phyloP scores from a whole-genome alignment of 2,113 vertebrate genomes.

The Takifugu bimaculatus region DNA sequence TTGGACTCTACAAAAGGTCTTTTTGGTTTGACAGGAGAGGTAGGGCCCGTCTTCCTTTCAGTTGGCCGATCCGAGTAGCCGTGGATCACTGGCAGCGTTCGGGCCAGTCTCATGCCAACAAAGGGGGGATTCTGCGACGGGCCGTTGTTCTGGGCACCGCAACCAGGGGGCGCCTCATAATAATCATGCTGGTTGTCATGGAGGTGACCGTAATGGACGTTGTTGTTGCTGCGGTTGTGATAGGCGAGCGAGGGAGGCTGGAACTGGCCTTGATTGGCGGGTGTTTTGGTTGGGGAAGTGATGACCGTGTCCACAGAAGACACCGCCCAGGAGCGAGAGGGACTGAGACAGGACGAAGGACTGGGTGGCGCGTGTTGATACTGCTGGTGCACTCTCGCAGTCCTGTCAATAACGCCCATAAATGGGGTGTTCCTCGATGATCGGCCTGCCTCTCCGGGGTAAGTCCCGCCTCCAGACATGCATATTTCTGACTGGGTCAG shows the following conservation, averaged over 20 bases:
- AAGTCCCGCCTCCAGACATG: constrained; percentile 73
- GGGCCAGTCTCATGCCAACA: constrained; percentile 87
- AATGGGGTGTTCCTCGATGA: constrained; percentile 88
- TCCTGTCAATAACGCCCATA: constrained; percentile 94
- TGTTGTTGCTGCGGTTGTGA: constrained; percentile 99
- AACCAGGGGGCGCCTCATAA: constrained; percentile 66
- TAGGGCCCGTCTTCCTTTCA: constrained; percentile 82
- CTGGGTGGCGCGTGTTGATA: constrained; percentile 78
- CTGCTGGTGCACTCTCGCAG: constrained; percentile 83
- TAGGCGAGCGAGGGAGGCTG: constrained; percentile 86
- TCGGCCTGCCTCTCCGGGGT: constrained; percentile 86
- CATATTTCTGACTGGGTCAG: constrained; percentile 78
- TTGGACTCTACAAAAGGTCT: constrained; percentile 99
- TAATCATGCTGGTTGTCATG: constrained; percentile 81
- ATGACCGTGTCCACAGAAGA: constrained; percentile 94
- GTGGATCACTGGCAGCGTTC: constrained; percentile 88
- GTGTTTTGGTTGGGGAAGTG: constrained; percentile 80
- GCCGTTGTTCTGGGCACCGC: constrained; percentile 77
- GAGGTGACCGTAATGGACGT: constrained; percentile 91
- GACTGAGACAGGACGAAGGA: constrained; percentile 56
- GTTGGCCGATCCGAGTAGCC: constrained; percentile 88
- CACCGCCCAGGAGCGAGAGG: constrained; percentile 92
- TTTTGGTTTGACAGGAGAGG: constrained; percentile 99
- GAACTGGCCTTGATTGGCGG: constrained; percentile 50
- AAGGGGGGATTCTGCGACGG: constrained; percentile 82